These are phyloP conservation scores for Pemphigus obesinymphae DNA, from an alignment of 1,140 invertebrate species.

Conservation along the genomic window DNA sequence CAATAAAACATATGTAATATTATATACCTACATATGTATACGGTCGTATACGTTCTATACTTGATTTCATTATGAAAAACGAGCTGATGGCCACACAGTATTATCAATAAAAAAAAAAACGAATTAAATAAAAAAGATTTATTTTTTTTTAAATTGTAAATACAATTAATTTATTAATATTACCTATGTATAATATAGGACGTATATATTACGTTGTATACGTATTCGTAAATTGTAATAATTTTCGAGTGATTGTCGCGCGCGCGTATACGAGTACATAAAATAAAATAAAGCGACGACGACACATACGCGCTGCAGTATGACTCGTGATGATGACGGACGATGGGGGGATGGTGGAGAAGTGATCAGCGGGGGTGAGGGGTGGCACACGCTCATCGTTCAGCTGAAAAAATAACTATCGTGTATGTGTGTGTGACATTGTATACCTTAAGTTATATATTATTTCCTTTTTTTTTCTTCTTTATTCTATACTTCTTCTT, in stretches of 20 bases:
- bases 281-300: background rate
- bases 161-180: no score
- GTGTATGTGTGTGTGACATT: background rate
- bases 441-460: conserved; percentile 16
- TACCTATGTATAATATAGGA: no score
- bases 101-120: no score
- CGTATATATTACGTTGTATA: no score
- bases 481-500: background rate
- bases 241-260: background rate
- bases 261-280: background rate
- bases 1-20: no score
- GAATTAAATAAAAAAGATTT: no score
- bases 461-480: background rate
- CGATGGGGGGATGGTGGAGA: background rate
- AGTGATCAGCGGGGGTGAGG: background rate
- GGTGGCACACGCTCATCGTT: background rate
- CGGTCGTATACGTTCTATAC: no score
- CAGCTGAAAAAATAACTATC: conserved; percentile 18
- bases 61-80: no score
- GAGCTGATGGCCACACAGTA: no score
- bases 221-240: no score
- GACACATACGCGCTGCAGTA: background rate
- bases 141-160: no score
- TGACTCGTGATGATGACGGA: background rate
- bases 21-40: no score